Evolutionary conservation across 2,797 vertebrate genomes (phyloP).

Genomic region (Takifugu ocellatus): DNA sequence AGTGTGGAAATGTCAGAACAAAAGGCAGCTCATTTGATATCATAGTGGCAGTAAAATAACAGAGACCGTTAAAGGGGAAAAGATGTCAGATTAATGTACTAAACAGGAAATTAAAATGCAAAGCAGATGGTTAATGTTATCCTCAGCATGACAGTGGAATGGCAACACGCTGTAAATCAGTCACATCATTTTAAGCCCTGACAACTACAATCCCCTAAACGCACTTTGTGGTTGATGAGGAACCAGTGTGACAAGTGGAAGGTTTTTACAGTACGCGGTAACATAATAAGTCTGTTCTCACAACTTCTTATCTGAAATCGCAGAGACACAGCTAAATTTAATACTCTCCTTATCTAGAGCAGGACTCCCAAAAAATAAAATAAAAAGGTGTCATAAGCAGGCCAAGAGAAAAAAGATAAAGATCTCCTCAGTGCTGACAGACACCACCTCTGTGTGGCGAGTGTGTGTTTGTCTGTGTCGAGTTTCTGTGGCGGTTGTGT

Average conservation of each 20-base stretch:
- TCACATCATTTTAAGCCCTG: slow-evolving; percentile 17
- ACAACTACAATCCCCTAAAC: slow-evolving; percentile 20
- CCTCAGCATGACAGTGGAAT: not conserved
- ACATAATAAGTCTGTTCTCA: slow-evolving; percentile 16
- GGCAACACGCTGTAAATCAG: slow-evolving; percentile 17
- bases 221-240: slow-evolving; percentile 18
- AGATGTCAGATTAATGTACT: not conserved
- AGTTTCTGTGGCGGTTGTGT: slow-evolving; percentile 29
- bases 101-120: not conserved
- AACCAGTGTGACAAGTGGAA: slow-evolving; percentile 39
- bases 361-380: slow-evolving; percentile 4
- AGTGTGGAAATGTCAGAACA: slow-evolving; percentile 49
- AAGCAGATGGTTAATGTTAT: slow-evolving; percentile 13
- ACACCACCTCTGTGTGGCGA: slow-evolving; percentile 18
- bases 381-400: slow-evolving; percentile 39
- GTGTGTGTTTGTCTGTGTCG: not conserved
- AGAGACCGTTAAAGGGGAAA: not conserved
- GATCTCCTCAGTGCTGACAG: slow-evolving; percentile 50
- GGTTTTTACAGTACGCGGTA: slow-evolving; percentile 6
- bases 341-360: slow-evolving; percentile 42
- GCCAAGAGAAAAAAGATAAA: slow-evolving; percentile 52
- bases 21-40: slow-evolving; percentile 51
- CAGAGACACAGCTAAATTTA: slow-evolving; percentile 24
- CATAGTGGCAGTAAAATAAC: not conserved
- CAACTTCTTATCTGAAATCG: slow-evolving; percentile 24